These are phyloP conservation scores for Microctonus brassicae DNA, from an alignment of 2,888 invertebrate genomes.

Conservation along the genomic window DNA sequence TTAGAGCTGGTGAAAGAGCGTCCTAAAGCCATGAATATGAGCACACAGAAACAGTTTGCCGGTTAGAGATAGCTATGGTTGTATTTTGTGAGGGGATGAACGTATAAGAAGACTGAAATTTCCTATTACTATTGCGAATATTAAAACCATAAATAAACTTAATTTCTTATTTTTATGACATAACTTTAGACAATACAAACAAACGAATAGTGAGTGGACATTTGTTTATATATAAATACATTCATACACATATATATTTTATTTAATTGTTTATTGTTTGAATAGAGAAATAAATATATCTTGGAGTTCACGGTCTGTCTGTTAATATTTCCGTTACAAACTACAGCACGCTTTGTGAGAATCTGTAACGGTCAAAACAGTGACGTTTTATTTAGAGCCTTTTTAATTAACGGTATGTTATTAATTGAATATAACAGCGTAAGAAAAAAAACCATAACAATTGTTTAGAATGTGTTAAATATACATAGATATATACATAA, in stretches of 20 bases:
- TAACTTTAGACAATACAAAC: background rate
- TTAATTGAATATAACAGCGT: too few relatives aligned
- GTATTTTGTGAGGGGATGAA: conserved; percentile 22
- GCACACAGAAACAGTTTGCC: background rate
- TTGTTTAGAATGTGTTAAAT: too few relatives aligned
- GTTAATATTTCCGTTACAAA: conserved; percentile 11
- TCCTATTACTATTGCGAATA: background rate
- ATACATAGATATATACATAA: too few relatives aligned
- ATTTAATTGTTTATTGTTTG: background rate
- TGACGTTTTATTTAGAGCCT: background rate
- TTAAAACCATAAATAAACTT: background rate
- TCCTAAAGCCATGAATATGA: background rate
- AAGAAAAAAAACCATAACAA: too few relatives aligned
- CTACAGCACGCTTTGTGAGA: background rate
- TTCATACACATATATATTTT: background rate
- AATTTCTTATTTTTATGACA: background rate
- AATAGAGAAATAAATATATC: background rate
- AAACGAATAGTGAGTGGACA: background rate
- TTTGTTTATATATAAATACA: background rate
- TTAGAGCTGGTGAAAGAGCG: background rate
- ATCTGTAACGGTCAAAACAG: background rate
- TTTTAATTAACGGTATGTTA: conserved; percentile 1
- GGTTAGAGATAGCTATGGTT: conserved; percentile 2
- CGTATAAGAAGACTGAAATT: conserved; percentile 14
- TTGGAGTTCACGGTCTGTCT: conserved; percentile 11